These are phyloP conservation scores for Apamea crenata DNA, from an alignment of 2,888 invertebrate species.

Conservation along the genomic window DNA sequence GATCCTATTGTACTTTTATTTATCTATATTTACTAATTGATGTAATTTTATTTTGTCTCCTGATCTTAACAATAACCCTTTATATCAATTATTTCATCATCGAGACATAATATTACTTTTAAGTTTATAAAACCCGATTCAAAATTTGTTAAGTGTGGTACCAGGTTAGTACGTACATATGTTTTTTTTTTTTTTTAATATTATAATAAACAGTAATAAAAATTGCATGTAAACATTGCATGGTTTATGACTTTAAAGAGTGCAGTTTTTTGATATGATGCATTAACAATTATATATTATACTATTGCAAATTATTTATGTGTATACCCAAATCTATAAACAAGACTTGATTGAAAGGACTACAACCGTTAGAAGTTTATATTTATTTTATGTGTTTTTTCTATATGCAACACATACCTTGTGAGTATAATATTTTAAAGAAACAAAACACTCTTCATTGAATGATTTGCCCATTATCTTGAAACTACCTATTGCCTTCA, in stretches of 20 bases:
- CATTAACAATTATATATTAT: conserved; percentile 66
- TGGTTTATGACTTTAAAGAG: conserved; percentile 81
- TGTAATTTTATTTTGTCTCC: conserved; percentile 75
- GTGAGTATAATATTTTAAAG: conserved; percentile 36
- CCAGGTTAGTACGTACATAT: conserved; percentile 84
- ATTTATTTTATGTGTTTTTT: conserved; percentile 66
- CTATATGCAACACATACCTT: conserved; percentile 39
- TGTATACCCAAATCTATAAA: conserved; percentile 55
- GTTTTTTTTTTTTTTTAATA: conserved; percentile 70
- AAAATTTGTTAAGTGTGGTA: conserved; percentile 77
- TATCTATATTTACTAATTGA: conserved; percentile 73
- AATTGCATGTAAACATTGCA: conserved; percentile 85
- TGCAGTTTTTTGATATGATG: conserved; percentile 83
- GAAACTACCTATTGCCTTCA: conserved; percentile 64
- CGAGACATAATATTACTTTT: conserved; percentile 83
- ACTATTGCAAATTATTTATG: conserved; percentile 61
- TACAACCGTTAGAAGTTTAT: conserved; percentile 57
- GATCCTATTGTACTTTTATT: conserved; percentile 71
- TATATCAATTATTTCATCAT: conserved; percentile 72
- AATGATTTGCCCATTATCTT: conserved; percentile 59
- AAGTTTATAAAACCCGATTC: conserved; percentile 76
- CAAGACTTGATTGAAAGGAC: conserved; percentile 56
- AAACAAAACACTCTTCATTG: conserved; percentile 43
- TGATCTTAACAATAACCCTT: conserved; percentile 55
- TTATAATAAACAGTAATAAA: conserved; percentile 70